phyloP scores from a whole-genome alignment of 2,113 vertebrate species.

The Lophochroa leadbeateri region DNA sequence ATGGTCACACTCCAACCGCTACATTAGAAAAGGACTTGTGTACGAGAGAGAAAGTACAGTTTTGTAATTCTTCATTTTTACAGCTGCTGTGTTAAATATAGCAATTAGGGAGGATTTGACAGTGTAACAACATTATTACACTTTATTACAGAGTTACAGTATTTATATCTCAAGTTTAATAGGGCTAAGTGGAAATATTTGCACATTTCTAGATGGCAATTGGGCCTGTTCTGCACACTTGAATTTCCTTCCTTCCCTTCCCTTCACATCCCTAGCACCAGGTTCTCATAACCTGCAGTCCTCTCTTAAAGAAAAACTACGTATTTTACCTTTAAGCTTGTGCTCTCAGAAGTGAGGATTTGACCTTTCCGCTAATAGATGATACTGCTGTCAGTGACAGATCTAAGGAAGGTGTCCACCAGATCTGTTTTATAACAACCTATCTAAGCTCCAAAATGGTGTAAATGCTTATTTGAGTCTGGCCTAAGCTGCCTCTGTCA shows the following conservation, averaged over 20 bases:
- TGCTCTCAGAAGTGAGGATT: not conserved
- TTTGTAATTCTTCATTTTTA: not conserved
- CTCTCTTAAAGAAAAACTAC: not conserved
- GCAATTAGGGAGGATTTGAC: not conserved
- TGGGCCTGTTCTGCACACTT: not conserved
- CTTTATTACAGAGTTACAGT: not conserved
- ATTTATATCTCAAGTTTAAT: not conserved
- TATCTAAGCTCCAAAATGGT: not conserved
- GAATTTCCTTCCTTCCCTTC: not conserved
- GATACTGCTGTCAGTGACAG: not conserved
- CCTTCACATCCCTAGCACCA: not conserved
- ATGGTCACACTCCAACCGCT: not conserved
- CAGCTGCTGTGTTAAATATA: not conserved
- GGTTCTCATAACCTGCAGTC: not conserved
- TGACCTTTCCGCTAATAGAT: not conserved
- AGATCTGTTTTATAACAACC: not conserved
- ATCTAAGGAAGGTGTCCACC: not conserved
- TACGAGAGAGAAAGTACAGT: not conserved
- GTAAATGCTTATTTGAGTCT: not conserved
- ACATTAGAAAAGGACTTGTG: not conserved
- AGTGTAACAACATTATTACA: not conserved
- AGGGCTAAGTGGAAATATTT: not conserved
- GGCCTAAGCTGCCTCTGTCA: rapidly evolving
- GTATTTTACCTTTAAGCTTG: not conserved
- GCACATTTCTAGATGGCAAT: not conserved